These are phyloP conservation scores for Trachelus troglodyta DNA, from an alignment of 2,888 invertebrate species.

Conservation along the genomic window DNA sequence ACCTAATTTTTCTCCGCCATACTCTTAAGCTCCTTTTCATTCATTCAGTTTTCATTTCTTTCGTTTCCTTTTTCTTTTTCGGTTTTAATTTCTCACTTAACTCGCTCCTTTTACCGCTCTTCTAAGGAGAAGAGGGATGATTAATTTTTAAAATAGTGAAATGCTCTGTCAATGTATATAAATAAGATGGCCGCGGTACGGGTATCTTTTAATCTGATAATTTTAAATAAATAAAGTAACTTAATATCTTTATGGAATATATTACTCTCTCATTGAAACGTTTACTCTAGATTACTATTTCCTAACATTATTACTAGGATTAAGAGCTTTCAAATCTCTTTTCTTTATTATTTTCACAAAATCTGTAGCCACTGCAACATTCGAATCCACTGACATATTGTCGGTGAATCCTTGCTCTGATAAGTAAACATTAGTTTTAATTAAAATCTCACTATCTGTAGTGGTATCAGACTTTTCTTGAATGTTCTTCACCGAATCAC, in stretches of 20 bases:
- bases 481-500: conserved; percentile 2
- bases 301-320: background rate
- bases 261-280: background rate
- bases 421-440: conserved; percentile 47
- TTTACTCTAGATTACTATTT: background rate
- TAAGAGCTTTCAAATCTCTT: conserved; percentile 51
- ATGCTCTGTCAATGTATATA: background rate
- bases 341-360: conserved; percentile 46
- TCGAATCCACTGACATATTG: conserved; percentile 35
- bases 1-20: background rate
- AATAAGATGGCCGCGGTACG: background rate
- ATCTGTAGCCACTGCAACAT: conserved; percentile 31
- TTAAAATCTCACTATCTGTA: conserved; percentile 25
- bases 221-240: background rate
- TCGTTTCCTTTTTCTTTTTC: no score
- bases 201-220: background rate
- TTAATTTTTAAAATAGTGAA: background rate
- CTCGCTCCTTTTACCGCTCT: no score
- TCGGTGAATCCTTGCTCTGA: conserved; percentile 47
- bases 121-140: background rate
- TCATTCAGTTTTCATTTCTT: no score
- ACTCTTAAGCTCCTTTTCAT: background rate
- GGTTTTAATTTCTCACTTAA: no score
- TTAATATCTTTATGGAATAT: background rate
- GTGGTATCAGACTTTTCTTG: conserved; percentile 13